Percentiles rank a stretch among this genome's conserved stretches.
Evolutionary conservation across 2,888 invertebrate species (phyloP).

Genomic region (Eupsilia transversa): DNA sequence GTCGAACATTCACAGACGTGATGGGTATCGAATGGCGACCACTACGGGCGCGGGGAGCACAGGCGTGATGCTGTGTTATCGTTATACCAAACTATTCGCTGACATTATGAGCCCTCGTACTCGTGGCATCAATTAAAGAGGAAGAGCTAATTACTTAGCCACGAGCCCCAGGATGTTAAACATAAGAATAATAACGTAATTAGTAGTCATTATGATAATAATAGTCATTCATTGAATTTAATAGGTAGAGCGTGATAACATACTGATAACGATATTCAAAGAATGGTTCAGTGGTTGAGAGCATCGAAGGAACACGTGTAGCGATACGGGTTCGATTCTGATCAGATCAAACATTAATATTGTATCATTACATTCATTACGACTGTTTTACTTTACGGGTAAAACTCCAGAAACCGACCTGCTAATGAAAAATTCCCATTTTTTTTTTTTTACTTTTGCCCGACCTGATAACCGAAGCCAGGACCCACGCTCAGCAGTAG

Average conservation of each 20-base stretch:
- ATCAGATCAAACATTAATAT: background rate
- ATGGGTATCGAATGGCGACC: too few relatives aligned
- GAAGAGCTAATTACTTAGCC: background rate
- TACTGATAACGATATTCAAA: background rate
- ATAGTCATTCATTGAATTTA: conserved; percentile 7
- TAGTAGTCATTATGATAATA: conserved; percentile 1
- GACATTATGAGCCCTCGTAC: background rate
- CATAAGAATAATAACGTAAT: background rate
- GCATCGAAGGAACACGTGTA: background rate
- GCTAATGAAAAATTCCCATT: background rate
- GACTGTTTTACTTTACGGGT: too few relatives aligned
- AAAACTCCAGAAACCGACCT: too few relatives aligned
- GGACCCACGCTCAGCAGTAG: background rate
- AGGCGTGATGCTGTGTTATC: too few relatives aligned
- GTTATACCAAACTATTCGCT: background rate
- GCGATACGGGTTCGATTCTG: background rate
- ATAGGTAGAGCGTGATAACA: conserved; percentile 11
- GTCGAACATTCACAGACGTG: too few relatives aligned
- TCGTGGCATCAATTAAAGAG: background rate
- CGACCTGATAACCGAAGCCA: too few relatives aligned
- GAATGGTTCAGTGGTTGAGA: background rate
- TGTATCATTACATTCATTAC: background rate
- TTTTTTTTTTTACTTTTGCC: too few relatives aligned
- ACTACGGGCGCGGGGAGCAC: too few relatives aligned
- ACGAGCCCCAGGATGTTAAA: background rate